Conservation (phyloP, 1,140 invertebrate species). For the Eurosta solidaginis region DNA sequence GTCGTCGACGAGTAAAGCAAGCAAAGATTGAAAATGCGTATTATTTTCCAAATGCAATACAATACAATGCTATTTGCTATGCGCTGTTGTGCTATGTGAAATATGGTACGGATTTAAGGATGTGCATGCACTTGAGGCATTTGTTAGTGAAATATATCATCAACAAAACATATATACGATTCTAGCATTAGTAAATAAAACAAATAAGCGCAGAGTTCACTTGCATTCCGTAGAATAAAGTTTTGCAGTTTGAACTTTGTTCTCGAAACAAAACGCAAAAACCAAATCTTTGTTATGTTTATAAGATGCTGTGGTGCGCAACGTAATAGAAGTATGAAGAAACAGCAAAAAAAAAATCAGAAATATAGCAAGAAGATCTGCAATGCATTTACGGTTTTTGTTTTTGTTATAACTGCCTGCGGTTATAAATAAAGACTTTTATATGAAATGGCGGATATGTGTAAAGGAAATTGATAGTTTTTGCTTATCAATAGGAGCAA, state of each 20-base stretch:
- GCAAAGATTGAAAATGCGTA: constrained; percentile 14
- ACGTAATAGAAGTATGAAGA: background rate
- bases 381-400: too few species aligned
- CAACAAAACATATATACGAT: background rate
- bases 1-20: background rate
- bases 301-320: background rate
- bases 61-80: background rate
- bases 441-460: too few species aligned
- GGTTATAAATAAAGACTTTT: too few species aligned
- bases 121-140: background rate
- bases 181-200: background rate
- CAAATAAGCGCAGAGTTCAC: background rate
- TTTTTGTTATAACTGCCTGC: too few species aligned
- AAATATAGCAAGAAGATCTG: background rate
- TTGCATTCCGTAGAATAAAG: background rate
- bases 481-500: too few species aligned
- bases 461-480: too few species aligned
- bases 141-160: background rate
- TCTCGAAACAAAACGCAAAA: background rate
- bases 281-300: background rate
- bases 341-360: background rate
- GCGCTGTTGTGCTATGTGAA: background rate
- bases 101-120: background rate
- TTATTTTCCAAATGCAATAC: background rate
- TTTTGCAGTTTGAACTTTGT: constrained; percentile 8